Evolutionary conservation across 2,888 invertebrate genomes (phyloP).

Genomic region (Drosophila neutralis): DNA sequence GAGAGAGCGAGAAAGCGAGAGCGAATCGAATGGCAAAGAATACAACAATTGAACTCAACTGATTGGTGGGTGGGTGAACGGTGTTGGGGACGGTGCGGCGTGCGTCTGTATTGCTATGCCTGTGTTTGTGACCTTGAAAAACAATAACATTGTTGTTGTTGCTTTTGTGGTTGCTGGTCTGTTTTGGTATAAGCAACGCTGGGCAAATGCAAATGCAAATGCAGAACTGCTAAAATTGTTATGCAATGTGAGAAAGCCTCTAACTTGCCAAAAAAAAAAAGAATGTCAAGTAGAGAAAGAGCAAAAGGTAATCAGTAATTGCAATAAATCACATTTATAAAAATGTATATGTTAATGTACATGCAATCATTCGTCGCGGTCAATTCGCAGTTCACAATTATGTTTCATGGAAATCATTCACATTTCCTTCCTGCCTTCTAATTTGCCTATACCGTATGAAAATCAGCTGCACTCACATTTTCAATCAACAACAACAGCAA

Average conservation of each 20-base stretch:
- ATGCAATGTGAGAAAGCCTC: constrained; percentile 58
- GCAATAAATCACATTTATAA: constrained; percentile 34
- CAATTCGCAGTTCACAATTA: not conserved
- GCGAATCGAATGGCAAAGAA: constrained; percentile 42
- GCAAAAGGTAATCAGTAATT: constrained; percentile 34
- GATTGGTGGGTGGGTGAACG: constrained; percentile 39
- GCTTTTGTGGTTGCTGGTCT: constrained; percentile 30
- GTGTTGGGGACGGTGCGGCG: constrained; percentile 47
- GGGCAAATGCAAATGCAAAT: constrained; percentile 66
- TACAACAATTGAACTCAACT: constrained; percentile 59
- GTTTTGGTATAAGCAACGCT: constrained; percentile 41
- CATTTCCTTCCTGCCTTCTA: constrained; percentile 44
- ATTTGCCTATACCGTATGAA: constrained; percentile 34
- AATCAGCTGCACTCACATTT: constrained; percentile 60
- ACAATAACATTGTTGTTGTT: constrained; percentile 64
- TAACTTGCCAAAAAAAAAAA: constrained; percentile 33
- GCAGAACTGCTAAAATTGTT: constrained; percentile 65
- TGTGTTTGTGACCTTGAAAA: constrained; percentile 71
- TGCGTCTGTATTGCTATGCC: constrained; percentile 18
- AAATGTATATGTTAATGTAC: constrained; percentile 20
- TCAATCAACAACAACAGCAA: constrained; percentile 34
- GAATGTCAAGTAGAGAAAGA: constrained; percentile 38
- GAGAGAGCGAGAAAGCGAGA: constrained; percentile 26
- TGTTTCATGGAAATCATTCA: constrained; percentile 17
- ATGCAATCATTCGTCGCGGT: constrained; percentile 5